These are phyloP conservation scores for Dione juno DNA, from an alignment of 2,888 invertebrate species.

Conservation along the genomic window DNA sequence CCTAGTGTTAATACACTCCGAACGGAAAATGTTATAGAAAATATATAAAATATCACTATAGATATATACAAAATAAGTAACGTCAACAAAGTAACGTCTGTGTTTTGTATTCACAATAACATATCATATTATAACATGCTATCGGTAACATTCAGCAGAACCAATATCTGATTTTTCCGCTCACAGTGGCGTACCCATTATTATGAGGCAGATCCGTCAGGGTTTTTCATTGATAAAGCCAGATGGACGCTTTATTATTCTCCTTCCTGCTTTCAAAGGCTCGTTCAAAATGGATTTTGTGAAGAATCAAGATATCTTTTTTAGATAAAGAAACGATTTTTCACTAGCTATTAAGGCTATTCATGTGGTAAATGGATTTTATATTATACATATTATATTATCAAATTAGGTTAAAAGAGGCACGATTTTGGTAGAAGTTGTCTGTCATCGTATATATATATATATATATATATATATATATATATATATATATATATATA, in stretches of 20 bases:
- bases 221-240: constrained; percentile 44
- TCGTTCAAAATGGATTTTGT: constrained; percentile 35
- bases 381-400: constrained; percentile 7
- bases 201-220: constrained; percentile 28
- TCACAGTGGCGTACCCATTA: constrained; percentile 4
- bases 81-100: no score
- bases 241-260: constrained; percentile 42
- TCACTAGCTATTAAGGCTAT: constrained; percentile 13
- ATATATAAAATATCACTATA: no score
- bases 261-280: constrained; percentile 34
- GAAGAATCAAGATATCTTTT: constrained; percentile 33
- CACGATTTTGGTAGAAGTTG: not conserved
- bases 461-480: no score
- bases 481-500: no score
- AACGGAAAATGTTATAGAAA: no score
- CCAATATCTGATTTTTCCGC: constrained; percentile 2
- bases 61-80: no score
- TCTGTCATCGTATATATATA: no score
- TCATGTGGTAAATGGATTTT: constrained; percentile 23
- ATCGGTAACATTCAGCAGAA: not conserved
- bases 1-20: no score
- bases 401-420: constrained; percentile 1
- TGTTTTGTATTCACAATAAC: not conserved
- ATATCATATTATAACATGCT: not conserved
- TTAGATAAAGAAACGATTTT: constrained; percentile 25